Evolutionary conservation across 2,888 invertebrate genomes (phyloP).

Genomic region (Leptogaster cylindrica): DNA sequence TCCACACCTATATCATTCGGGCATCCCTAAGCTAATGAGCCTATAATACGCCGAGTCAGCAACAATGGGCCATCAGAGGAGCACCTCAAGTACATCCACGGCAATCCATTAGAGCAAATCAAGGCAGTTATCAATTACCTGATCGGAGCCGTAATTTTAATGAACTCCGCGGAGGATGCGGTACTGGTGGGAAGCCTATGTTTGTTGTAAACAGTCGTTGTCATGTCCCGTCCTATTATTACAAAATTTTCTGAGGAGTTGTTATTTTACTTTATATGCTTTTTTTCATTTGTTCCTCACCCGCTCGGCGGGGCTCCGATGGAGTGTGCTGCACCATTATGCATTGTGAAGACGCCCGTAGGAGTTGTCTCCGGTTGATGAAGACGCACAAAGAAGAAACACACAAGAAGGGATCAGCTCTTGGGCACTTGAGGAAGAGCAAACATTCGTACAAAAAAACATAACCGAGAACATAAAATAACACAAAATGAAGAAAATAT

Average conservation of each 20-base stretch:
- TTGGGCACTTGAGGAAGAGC: slow-evolving; percentile 14
- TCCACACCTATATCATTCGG: no score
- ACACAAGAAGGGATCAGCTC: slow-evolving; percentile 26
- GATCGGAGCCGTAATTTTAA: slow-evolving; percentile 28
- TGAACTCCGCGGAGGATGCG: neutral
- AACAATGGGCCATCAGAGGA: neutral
- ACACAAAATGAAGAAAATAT: neutral
- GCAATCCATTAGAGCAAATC: no score
- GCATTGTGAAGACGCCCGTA: slow-evolving; percentile 28
- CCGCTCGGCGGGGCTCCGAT: neutral
- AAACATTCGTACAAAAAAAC: slow-evolving; percentile 5
- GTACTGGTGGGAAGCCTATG: slow-evolving; percentile 24
- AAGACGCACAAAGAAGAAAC: slow-evolving; percentile 38
- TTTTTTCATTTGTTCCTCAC: neutral
- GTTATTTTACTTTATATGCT: neutral
- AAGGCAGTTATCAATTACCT: slow-evolving; percentile 27
- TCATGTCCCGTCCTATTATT: slow-evolving; percentile 28
- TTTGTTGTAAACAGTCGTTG: slow-evolving; percentile 36
- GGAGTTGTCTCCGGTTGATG: slow-evolving; percentile 24
- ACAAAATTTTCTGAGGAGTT: slow-evolving; percentile 19
- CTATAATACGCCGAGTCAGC: neutral
- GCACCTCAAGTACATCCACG: no score
- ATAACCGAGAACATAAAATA: neutral
- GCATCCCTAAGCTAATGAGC: neutral
- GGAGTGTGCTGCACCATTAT: slow-evolving; percentile 12